Evolutionary conservation across 2,797 vertebrate species (phyloP).

Genomic region (Danio kyathit): DNA sequence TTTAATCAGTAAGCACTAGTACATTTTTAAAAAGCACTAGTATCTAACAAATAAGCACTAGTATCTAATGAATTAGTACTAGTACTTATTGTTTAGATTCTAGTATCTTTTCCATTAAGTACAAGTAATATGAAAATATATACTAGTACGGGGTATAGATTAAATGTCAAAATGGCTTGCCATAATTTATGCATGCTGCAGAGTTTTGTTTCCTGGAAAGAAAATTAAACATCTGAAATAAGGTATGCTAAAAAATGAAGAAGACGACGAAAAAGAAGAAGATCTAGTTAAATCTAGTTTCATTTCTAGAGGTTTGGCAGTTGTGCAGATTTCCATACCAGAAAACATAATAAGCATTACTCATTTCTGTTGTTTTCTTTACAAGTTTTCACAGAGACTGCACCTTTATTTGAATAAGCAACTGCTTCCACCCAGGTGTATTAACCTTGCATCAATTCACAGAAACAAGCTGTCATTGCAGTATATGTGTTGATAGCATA

Average conservation of each 20-base stretch:
- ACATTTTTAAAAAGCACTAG: too few relatives aligned
- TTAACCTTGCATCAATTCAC: background rate
- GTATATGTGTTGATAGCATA: background rate
- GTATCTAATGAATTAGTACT: too few relatives aligned
- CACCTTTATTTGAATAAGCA: conserved; percentile 10
- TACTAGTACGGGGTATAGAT: too few relatives aligned
- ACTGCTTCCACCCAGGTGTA: background rate
- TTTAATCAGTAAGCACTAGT: too few relatives aligned
- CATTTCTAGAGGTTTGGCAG: background rate
- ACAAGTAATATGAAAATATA: too few relatives aligned
- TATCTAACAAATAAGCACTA: too few relatives aligned
- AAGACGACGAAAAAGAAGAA: background rate
- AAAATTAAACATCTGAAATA: background rate
- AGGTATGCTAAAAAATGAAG: too few relatives aligned
- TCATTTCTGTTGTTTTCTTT: background rate
- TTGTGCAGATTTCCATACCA: background rate
- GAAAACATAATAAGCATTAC: background rate
- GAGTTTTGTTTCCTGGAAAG: background rate
- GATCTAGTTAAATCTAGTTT: background rate
- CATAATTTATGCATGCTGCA: background rate
- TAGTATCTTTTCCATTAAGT: too few relatives aligned
- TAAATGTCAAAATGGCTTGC: too few relatives aligned
- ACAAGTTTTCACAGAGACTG: background rate
- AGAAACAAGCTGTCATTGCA: background rate
- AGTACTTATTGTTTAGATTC: too few relatives aligned